Evolutionary conservation across 1,140 invertebrate genomes (phyloP).

Genomic region (Heliconius melpomene): DNA sequence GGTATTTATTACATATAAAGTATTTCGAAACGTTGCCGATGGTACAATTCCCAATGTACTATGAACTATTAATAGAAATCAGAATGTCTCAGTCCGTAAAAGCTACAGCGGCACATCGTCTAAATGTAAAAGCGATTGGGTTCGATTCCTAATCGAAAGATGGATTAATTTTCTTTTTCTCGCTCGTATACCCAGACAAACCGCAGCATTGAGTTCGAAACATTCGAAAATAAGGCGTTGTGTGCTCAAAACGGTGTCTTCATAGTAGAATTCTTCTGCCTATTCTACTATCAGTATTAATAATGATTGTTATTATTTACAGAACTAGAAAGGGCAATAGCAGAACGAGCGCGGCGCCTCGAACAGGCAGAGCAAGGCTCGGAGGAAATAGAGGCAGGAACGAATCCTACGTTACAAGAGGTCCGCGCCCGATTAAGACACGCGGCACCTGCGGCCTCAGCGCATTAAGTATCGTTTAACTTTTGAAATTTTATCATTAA

Average conservation of each 20-base stretch:
- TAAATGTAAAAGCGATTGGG: background rate
- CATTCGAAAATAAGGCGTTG: too few relatives aligned
- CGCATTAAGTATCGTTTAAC: constrained; percentile 47
- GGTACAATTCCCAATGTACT: too few relatives aligned
- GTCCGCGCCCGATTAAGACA: constrained; percentile 70
- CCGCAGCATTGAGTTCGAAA: background rate
- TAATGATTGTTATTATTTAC: constrained; percentile 44
- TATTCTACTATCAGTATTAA: too few relatives aligned
- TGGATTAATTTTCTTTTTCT: background rate
- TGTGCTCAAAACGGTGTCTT: too few relatives aligned
- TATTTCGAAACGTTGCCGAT: background rate
- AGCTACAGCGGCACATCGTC: too few relatives aligned
- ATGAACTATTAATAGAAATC: too few relatives aligned
- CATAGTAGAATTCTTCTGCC: too few relatives aligned
- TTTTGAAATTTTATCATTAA: background rate
- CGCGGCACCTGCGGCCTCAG: constrained; percentile 63
- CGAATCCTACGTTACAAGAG: constrained; percentile 69
- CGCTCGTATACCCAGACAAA: background rate
- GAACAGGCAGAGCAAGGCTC: constrained; percentile 66
- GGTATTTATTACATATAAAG: too few relatives aligned
- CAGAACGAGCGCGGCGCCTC: constrained; percentile 73
- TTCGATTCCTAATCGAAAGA: background rate
- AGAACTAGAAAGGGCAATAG: constrained; percentile 78
- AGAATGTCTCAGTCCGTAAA: too few relatives aligned
- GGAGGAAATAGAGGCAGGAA: constrained; percentile 61